Percentiles rank a stretch among this genome's conserved stretches.
These are phyloP conservation scores for Ellobius talpinus DNA, from an alignment of 2,113 vertebrate genomes.

Conservation along the genomic window DNA sequence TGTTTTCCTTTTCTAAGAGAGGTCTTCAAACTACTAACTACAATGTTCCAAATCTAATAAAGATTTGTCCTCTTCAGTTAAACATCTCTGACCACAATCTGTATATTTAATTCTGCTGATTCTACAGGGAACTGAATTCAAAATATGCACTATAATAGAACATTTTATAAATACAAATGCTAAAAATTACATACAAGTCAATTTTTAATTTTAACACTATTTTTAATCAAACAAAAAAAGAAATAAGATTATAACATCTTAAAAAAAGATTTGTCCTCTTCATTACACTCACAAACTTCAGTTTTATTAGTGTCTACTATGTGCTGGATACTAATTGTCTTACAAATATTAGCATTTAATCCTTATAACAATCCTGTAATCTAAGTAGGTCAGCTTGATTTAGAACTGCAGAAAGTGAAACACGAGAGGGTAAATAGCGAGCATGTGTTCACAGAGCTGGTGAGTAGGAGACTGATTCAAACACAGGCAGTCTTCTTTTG, in stretches of 20 bases:
- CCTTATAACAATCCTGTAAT: background rate
- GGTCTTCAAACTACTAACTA: background rate
- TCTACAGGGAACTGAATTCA: no score
- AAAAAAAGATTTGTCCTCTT: no score
- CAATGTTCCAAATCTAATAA: background rate
- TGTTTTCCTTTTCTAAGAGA: background rate
- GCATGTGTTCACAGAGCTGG: background rate
- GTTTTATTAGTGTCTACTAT: background rate
- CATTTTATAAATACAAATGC: no score
- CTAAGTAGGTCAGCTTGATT: background rate
- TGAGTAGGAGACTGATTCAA: background rate
- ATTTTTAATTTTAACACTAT: no score
- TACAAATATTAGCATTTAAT: background rate
- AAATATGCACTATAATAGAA: no score
- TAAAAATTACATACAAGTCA: no score
- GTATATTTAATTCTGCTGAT: background rate
- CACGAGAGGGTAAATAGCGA: background rate
- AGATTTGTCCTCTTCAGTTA: accelerated
- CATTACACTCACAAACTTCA: background rate
- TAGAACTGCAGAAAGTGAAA: background rate
- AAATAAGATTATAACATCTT: no score
- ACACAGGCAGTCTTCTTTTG: background rate
- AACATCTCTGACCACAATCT: background rate
- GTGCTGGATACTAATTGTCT: background rate
- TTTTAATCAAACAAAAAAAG: no score